These are phyloP conservation scores for Pogonomyrmex californicus DNA, from an alignment of 1,140 invertebrate genomes.

Conservation along the genomic window DNA sequence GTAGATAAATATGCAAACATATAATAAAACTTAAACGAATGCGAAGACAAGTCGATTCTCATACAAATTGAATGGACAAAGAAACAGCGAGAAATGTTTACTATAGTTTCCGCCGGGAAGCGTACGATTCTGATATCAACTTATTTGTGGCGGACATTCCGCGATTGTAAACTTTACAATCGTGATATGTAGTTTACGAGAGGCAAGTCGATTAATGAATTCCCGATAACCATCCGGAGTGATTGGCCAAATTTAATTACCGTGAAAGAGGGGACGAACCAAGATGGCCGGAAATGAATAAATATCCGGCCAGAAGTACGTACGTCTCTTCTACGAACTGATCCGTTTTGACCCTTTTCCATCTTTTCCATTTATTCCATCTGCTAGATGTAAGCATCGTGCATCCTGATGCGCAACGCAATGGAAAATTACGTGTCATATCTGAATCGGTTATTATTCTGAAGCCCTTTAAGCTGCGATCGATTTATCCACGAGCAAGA, in stretches of 20 bases:
- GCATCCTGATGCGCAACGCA: neutral
- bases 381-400: neutral
- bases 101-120: neutral
- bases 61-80: conserved; percentile 1
- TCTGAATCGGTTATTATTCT: conserved; percentile 5
- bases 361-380: neutral
- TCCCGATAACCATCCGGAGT: neutral
- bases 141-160: conserved; percentile 24
- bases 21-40: neutral
- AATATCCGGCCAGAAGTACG: conserved; percentile 73
- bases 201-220: neutral
- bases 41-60: neutral
- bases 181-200: neutral
- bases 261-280: neutral
- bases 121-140: neutral
- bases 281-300: conserved; percentile 70
- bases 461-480: neutral
- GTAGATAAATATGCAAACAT: neutral
- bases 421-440: conserved; percentile 10
- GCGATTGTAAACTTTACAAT: conserved; percentile 25
- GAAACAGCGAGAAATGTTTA: neutral
- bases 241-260: conserved; percentile 45
- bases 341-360: neutral
- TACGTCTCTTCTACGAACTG: neutral
- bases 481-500: neutral